Percentiles rank a stretch among this genome's conserved stretches.
Evolutionary conservation across 2,113 vertebrate genomes (phyloP).

Genomic region (Crotophaga sulcirostris): DNA sequence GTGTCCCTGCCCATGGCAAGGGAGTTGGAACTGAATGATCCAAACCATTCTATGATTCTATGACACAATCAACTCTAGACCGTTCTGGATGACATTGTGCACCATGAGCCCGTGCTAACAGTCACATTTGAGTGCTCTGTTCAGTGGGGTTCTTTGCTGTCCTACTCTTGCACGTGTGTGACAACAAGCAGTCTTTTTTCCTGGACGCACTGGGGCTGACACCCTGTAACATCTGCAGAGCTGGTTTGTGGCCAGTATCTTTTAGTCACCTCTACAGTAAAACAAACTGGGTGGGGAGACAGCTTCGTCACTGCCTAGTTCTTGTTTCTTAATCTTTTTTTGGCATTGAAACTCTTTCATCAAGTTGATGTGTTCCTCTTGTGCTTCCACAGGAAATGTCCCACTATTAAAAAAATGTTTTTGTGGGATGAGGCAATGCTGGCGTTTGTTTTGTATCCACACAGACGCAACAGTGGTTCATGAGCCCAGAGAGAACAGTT

Average conservation of each 20-base stretch:
- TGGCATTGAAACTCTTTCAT: background rate
- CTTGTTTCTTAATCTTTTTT: background rate
- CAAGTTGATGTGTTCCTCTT: background rate
- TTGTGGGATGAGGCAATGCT: background rate
- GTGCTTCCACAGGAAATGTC: background rate
- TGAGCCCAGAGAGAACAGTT: background rate
- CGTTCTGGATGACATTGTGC: background rate
- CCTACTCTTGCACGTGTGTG: background rate
- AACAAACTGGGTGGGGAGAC: background rate
- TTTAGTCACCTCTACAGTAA: background rate
- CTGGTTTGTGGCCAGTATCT: background rate
- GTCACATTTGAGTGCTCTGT: background rate
- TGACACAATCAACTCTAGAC: background rate
- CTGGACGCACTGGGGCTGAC: background rate
- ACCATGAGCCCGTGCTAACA: background rate
- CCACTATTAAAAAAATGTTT: background rate
- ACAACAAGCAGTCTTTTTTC: background rate
- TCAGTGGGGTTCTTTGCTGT: background rate
- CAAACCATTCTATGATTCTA: no score
- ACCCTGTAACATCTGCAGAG: background rate
- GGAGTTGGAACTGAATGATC: no score
- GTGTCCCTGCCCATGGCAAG: no score
- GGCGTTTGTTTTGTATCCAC: background rate
- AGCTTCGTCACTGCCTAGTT: background rate
- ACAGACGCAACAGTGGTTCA: fast-evolving